Evolutionary conservation across 30 jellyfish, hydroid and myxozoan genomes (phyloP), one percentile per base, ranked within the genome.

Genomic region (Cassiopea andromeda): DNA sequence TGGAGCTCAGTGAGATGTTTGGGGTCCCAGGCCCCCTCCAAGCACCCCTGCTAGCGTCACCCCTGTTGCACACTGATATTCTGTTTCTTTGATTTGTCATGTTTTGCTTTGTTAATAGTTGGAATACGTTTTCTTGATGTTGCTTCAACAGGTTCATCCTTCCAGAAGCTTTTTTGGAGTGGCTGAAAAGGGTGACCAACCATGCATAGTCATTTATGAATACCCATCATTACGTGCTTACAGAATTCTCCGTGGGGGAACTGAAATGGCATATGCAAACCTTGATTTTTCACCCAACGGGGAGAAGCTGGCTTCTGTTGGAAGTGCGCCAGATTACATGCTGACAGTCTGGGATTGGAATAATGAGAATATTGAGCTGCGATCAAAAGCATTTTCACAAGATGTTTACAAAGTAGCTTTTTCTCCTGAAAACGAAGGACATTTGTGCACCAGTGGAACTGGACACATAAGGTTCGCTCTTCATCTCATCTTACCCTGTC

Each of bases 361-460:
- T n/a, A 80, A 90, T 87, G 98, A 94, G 75, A 84, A 82, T 27
- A 87, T 90, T 44, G 89, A 90, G 27, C 88, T 94, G 60, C 82
- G 98, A 19, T 90, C 97, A 44, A 94, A 94, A 79, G 98, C 98
- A 2, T 94, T 94, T 73, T 91, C 98, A 5, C 98, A 94, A 90
- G 98, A 94, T 87, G 90, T 94, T 73, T 94, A 59, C 90, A 94
- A 88, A 73, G 96, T 94, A 10, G 97, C 98, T 1, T 94, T 94
- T 90, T 94, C 98, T n/a, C 97, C 97, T n/a, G 98, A 94, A 82
- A 90, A 90, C 86, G 98, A 94, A 60, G 98, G 98, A 16, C 98
- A 91, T 77, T 80, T 94, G 94, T 94, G 98, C 80, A 48, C 96
- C 46, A 94, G 98, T 94, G 98, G 98, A n/a, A 91, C 97, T 44